Base-by-base conservation (phyloP, 2,797 vertebrate genomes). In the Chromis chromis region DNA sequence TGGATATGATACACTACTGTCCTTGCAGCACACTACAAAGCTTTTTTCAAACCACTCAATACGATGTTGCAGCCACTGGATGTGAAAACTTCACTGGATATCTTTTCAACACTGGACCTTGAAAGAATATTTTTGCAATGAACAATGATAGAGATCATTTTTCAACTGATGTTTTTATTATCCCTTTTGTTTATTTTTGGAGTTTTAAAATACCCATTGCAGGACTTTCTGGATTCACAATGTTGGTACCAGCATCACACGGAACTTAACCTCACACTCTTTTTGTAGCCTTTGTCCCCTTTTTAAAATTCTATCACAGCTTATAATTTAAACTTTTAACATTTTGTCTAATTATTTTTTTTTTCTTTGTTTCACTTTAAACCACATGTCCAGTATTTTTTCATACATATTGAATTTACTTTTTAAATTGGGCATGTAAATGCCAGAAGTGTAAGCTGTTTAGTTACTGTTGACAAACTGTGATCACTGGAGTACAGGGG, bases 81-180 rank as follows among this genome's bases (percentile, higher is more conserved):
- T 56, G 19, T 25, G 19, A 84, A 71, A 50, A 17, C 19, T 14
- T 78, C 78, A 85, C 82, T 89, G 89, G 87, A 89, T 73, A 53
- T 44, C 66, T 72, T 70, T 57, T 48, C 66, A 76, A 80, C 85
- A 86, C 82, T 90, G 83, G 85, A 89, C 50, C 24, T 54, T 63
- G 52, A 73, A 73, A 12, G 57, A 49, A 19, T 46, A 42, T 27
- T 40, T 44, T 56, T 61, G 49, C 65, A 78, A 61, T 44, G 70
- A 59, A 73, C 25, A 49, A 74, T 7, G 46, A 49, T 19, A 14
- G 74, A 64, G 54, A 48, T 6, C 36, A 69, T 65, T 86, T 84
- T 62, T 55, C 19, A 62, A n/a, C 48, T 56, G 14, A 0, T 48
- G 24, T 73, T 83, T 81, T 79, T 42, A 77, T 65, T 54, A 49